Conservation (phyloP, 1,140 invertebrate genomes). For the Branchinecta lynchi region DNA sequence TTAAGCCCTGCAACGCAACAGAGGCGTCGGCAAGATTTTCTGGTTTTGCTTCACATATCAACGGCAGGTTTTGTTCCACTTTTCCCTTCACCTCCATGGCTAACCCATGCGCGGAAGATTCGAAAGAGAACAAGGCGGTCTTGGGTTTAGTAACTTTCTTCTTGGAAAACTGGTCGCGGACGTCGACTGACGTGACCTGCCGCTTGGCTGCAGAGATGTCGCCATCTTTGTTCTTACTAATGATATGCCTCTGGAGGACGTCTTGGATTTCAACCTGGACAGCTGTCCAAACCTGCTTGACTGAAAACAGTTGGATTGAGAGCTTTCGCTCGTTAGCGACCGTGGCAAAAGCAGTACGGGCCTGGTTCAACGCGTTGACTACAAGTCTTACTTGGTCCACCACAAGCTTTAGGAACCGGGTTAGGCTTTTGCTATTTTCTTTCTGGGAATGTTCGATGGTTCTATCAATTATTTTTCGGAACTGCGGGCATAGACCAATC, state of each 20-base stretch:
- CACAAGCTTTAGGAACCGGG: background rate
- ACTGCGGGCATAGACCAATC: background rate
- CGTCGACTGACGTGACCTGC: background rate
- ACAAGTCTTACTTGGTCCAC: background rate
- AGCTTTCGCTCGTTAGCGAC: background rate
- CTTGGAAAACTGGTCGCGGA: background rate
- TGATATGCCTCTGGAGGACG: background rate
- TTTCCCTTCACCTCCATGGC: background rate
- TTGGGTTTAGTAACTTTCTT: background rate
- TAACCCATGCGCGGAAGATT: background rate
- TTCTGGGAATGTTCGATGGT: background rate
- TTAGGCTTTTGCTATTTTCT: background rate
- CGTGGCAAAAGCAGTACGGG: background rate
- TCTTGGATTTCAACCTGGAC: background rate
- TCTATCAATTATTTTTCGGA: background rate
- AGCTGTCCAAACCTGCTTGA: background rate
- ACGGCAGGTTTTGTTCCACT: background rate
- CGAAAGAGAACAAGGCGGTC: background rate
- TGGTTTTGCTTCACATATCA: background rate
- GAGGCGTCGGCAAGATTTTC: background rate
- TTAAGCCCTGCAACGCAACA: background rate
- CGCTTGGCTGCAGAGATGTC: background rate
- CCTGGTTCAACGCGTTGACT: background rate
- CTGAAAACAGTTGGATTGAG: background rate
- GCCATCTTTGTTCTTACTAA: background rate